A percentile compares a stretch with the other conserved stretches of the same genome.
These are phyloP conservation scores for Brachymystax lenok DNA, from an alignment of 2,797 vertebrate genomes.

Conservation along the genomic window DNA sequence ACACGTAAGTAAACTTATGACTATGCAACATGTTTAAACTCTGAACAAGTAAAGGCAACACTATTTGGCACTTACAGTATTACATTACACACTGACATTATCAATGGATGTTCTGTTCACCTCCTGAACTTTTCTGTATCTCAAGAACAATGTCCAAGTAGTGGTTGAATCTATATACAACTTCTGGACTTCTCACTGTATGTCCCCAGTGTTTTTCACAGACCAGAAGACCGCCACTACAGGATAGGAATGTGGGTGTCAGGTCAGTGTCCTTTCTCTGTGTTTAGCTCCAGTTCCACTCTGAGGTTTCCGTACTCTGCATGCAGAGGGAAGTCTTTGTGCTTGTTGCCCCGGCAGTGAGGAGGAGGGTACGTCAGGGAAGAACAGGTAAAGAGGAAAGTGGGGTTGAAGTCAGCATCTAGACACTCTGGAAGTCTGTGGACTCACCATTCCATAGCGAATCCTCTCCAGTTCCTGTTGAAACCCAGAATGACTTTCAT, in stretches of 20 bases:
- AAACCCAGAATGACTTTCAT: slow-evolving; percentile 81
- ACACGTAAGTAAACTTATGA: neutral
- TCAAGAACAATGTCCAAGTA: too few relatives aligned
- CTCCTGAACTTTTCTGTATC: too few relatives aligned
- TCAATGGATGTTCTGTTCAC: too few relatives aligned
- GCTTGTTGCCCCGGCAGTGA: slow-evolving; percentile 59
- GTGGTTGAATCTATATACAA: too few relatives aligned
- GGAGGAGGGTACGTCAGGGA: slow-evolving; percentile 1
- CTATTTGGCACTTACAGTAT: too few relatives aligned
- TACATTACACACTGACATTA: too few relatives aligned
- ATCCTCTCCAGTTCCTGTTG: slow-evolving; percentile 80
- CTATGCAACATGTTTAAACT: neutral
- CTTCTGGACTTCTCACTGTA: too few relatives aligned
- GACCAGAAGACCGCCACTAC: too few relatives aligned
- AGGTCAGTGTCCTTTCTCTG: neutral
- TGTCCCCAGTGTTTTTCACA: too few relatives aligned
- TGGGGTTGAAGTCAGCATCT: neutral
- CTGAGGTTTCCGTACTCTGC: slow-evolving; percentile 57
- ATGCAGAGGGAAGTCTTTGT: slow-evolving; percentile 71
- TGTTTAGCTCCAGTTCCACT: neutral
- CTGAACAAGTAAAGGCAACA: neutral
- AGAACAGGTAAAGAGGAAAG: neutral
- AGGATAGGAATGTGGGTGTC: neutral
- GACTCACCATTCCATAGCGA: slow-evolving; percentile 59
- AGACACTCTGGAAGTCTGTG: neutral